Conservation (phyloP, 2,113 vertebrate genomes). For the Baryphthengus martii region DNA sequence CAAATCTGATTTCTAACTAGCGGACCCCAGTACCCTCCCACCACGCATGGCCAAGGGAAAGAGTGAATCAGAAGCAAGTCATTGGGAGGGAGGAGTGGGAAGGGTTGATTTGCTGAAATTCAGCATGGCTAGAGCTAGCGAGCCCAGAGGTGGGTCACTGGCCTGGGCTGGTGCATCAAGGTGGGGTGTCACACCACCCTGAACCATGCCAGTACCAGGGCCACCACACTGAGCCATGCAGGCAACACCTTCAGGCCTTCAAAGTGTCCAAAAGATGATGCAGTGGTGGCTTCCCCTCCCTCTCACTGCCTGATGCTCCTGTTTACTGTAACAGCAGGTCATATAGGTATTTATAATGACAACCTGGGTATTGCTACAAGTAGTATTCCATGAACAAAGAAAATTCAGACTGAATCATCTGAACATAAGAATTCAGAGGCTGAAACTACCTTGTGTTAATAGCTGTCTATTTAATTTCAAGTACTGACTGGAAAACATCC, state of each 20-base stretch:
- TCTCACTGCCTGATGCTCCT: neutral
- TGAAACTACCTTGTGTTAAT: neutral
- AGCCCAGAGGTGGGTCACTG: neutral
- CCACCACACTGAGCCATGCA: accelerated
- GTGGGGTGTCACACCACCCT: neutral
- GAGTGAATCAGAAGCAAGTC: neutral
- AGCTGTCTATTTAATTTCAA: neutral
- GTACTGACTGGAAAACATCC: neutral
- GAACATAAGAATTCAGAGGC: neutral
- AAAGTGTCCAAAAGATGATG: neutral
- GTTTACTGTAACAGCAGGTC: neutral
- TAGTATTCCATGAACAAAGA: neutral
- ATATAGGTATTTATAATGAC: neutral
- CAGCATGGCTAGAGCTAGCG: neutral
- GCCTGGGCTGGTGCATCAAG: neutral
- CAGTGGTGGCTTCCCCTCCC: accelerated
- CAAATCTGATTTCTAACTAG: neutral
- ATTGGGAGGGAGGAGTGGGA: neutral
- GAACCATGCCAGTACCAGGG: accelerated
- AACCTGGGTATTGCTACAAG: neutral
- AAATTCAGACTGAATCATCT: neutral
- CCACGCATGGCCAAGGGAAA: neutral
- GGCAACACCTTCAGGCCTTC: neutral
- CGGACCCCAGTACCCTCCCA: neutral
- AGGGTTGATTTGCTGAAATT: neutral